Base-by-base conservation (phyloP, 2,797 vertebrate genomes). In the Ambastaia sidthimunki region DNA sequence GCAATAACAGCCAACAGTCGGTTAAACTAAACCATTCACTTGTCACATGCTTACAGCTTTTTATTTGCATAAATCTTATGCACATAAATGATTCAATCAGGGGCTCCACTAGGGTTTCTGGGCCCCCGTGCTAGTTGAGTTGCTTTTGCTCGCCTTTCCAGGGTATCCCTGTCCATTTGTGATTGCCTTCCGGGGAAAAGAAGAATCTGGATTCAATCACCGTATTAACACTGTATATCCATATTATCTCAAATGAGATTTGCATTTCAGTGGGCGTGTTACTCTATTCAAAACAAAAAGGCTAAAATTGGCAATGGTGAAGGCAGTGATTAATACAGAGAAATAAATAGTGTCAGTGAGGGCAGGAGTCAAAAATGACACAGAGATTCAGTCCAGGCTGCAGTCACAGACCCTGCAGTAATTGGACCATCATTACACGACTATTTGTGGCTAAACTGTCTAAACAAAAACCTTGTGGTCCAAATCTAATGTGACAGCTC, bases 401-500 rank as follows among this genome's bases (percentile, higher is more conserved):
- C 31, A 69, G 75, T 75, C 78, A 71, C 41, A 47, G 69, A 25
- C 66, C 44, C 37, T 67, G 28, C 59, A 60, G 25, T 60, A 74
- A 76, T 74, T 79, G 76, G 31, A 52, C 48, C 63, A 63, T 74
- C 23, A 67, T 66, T 83, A 62, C 13, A 65, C 62, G 60, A n/a
- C 62, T 65, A 74, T 82, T 80, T 82, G 82, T 71, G 77, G 70
- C 71, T 65, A 60, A 71, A 59, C 69, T 75, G 78, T 84, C 75
- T 71, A 80, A 70, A 81, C 10, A 78, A 71, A 21, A 77, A 80
- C 4, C 50, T 78, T 44, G 47, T 18, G 23, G 59, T 55, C 23
- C 59, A 82, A 80, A 83, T 75, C 60, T 47, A 62, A 67, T 50
- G 76, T 62, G 78, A 81, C 60, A 13, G 57, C 57, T 80, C 65